phyloP scores from a whole-genome alignment of 2,797 vertebrate species.

The Vespertilio murinus region DNA sequence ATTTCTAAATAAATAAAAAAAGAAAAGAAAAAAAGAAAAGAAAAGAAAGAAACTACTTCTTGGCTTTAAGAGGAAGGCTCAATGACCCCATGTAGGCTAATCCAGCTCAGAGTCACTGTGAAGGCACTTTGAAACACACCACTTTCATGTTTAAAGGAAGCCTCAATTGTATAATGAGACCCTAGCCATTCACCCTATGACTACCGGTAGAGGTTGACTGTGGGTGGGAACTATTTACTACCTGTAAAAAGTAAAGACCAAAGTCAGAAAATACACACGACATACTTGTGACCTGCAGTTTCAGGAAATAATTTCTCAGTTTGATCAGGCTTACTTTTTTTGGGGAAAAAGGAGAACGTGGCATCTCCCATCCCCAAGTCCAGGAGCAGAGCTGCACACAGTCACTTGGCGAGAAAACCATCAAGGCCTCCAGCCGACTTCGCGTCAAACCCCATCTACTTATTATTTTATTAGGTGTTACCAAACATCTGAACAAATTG shows the following conservation, averaged over 20 bases:
- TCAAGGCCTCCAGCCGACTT: conserved; percentile 28
- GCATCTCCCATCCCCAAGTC: neutral
- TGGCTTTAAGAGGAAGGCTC: neutral
- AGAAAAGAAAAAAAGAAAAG: too few relatives aligned
- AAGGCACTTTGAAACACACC: conserved; percentile 12
- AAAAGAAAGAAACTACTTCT: neutral
- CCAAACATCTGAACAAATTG: conserved; percentile 64
- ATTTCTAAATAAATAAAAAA: neutral
- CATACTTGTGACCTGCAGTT: neutral
- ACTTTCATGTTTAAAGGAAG: conserved; percentile 20
- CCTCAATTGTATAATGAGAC: neutral
- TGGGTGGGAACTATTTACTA: neutral
- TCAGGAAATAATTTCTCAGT: conserved; percentile 41
- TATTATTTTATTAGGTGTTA: conserved; percentile 68
- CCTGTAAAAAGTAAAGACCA: neutral
- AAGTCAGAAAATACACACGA: conserved; percentile 25
- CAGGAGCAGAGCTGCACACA: neutral
- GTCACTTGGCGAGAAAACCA: conserved; percentile 47
- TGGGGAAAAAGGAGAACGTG: neutral
- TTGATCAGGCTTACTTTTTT: conserved; percentile 26
- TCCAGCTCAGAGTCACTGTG: conserved; percentile 7
- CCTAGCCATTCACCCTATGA: neutral
- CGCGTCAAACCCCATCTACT: conserved; percentile 29
- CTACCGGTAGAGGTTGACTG: neutral
- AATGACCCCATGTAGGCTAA: neutral